Base-by-base conservation (phyloP, 1,140 invertebrate genomes). In the Ceratoteleas bidentatus region DNA sequence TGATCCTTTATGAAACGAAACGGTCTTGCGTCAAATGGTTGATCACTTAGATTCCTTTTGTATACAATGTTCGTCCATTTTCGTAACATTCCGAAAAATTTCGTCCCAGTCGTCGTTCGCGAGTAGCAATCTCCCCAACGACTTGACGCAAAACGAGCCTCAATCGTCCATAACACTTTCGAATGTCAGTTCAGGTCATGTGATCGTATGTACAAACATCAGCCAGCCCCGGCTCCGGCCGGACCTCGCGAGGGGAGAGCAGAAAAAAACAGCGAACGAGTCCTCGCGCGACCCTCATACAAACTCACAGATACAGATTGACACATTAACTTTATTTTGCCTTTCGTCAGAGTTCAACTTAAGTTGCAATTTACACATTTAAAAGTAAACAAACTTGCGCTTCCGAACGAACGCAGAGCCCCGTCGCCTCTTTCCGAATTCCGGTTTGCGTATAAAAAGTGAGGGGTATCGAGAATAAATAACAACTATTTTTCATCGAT, bases 1-100 rank as follows among this genome's bases (percentile, higher is more conserved):
- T 84, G 40, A 87, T 83, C 69, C 81, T 76, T 83, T 84, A 85
- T 40, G 54, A 84, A 87, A 85, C 87, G 57, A 84, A n/a, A 84
- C 80, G 36, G 33, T 2, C 38, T 64, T 74, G 70, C 70, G 70
- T 74, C 70, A 74, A 65, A 50, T 65, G 60, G 58, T 38, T 65
- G 60, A 72, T 58, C 24, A 24, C n/a, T n/a, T n/a, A n/a, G n/a
- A n/a, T n/a, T n/a, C n/a, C n/a, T n/a, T n/a, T n/a, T n/a, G n/a
- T n/a, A n/a, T n/a, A n/a, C n/a, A n/a, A n/a, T n/a, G n/a, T n/a
- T n/a, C n/a, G n/a, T n/a, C n/a, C n/a, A n/a, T 24, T 24, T 24
- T 24, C 24, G 4, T 24, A 24, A 24, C 24, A 24, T 24, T 24
- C 4, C 1, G 24, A 24, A 24, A 24, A 24, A 24, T 24, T 24